Percentiles rank a stretch among this genome's conserved stretches.
Conservation (phyloP, 1,140 invertebrate species). For the Drosophila ananassae region DNA sequence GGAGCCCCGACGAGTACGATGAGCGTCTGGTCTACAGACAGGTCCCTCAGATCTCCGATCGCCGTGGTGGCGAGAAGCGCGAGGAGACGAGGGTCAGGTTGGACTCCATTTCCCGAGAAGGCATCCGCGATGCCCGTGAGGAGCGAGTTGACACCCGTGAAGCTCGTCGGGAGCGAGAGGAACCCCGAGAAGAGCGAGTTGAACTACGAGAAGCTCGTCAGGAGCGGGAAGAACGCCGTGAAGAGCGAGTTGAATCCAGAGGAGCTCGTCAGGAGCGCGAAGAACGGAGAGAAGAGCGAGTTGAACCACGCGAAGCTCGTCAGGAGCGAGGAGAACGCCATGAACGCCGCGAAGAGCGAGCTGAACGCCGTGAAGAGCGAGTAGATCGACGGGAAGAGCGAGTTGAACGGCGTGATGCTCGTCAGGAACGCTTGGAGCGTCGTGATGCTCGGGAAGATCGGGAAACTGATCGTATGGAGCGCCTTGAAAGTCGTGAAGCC, state of each 20-base stretch:
- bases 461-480: background rate
- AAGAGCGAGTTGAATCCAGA: background rate
- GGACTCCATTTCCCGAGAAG: background rate
- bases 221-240: background rate
- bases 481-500: background rate
- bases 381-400: background rate
- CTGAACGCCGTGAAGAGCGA: background rate
- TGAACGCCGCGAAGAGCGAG: no score
- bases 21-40: conserved; percentile 73
- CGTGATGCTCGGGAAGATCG: background rate
- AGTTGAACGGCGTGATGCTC: conserved; percentile 2
- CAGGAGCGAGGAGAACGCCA: background rate
- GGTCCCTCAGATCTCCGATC: conserved; percentile 3
- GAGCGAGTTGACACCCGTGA: conserved; percentile 2
- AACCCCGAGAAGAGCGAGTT: background rate
- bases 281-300: conserved; percentile 3
- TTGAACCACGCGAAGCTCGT: conserved; percentile 2
- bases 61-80: conserved; percentile 3
- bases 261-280: background rate
- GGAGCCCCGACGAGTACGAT: conserved; percentile 52
- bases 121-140: background rate
- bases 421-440: background rate
- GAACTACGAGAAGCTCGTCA: background rate
- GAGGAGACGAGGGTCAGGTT: conserved; percentile 13
- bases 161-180: background rate